phyloP scores from a whole-genome alignment of 2,113 vertebrate genomes.

The Corythoichthys haematopterus region DNA sequence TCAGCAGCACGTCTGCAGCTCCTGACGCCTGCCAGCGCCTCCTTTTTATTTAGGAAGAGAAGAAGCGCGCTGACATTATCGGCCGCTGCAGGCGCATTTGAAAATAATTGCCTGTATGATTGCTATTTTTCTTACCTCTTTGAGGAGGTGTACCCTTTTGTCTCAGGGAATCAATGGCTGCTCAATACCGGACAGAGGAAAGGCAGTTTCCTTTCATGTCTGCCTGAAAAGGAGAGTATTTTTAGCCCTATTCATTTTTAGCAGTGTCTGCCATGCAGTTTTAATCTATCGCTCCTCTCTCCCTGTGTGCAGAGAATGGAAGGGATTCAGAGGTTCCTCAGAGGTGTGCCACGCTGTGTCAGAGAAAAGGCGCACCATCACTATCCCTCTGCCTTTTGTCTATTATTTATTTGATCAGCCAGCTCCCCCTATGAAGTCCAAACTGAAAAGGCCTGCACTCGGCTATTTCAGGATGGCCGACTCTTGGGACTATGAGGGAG shows the following conservation, averaged over 20 bases:
- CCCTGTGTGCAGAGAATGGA: constrained; percentile 49
- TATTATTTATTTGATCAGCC: constrained; percentile 68
- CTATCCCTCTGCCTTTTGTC: constrained; percentile 63
- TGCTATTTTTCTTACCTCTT: constrained; percentile 74
- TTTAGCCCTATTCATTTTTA: constrained; percentile 70
- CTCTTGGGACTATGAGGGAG: constrained; percentile 41
- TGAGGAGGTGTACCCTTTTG: constrained; percentile 74
- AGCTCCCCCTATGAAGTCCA: constrained; percentile 61
- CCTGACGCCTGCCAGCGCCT: constrained; percentile 51
- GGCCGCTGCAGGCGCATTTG: constrained; percentile 72
- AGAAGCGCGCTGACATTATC: constrained; percentile 73
- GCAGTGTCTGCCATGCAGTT: constrained; percentile 66
- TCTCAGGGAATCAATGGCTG: constrained; percentile 71
- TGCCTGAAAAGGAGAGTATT: constrained; percentile 70
- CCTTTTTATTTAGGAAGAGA: constrained; percentile 69
- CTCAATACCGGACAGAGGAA: constrained; percentile 72
- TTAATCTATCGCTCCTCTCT: constrained; percentile 66
- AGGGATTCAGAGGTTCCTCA: constrained; percentile 59
- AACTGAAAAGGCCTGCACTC: constrained; percentile 63
- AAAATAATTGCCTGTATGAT: constrained; percentile 77
- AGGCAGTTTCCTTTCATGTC: constrained; percentile 74
- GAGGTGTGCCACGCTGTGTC: constrained; percentile 52
- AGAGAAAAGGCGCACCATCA: constrained; percentile 64
- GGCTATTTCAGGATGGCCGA: constrained; percentile 62
- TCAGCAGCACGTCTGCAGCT: constrained; percentile 66